Evolutionary conservation across 2,888 invertebrate species (phyloP).

Genomic region (Melanotus villosus): DNA sequence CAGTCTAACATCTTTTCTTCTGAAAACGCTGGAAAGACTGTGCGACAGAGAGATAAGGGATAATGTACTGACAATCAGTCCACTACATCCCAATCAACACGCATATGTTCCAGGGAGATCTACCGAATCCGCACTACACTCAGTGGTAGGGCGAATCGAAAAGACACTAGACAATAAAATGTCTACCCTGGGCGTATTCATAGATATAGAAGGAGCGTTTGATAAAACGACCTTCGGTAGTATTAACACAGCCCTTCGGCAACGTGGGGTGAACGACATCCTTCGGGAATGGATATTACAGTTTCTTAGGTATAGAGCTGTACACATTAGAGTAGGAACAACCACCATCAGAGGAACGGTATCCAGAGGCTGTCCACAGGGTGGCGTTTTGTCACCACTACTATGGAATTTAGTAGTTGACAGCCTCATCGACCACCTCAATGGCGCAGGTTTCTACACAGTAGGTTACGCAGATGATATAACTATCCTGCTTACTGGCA

Average conservation of each 20-base stretch:
- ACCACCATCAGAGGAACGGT: background rate
- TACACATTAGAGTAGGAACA: background rate
- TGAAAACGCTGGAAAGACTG: slow-evolving; percentile 49
- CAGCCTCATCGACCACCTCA: background rate
- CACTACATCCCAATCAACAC: too few relatives aligned
- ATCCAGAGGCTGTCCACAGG: too few relatives aligned
- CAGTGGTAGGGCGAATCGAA: background rate
- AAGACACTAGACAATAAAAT: background rate
- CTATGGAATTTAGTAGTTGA: background rate
- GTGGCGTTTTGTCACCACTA: background rate
- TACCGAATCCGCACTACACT: background rate
- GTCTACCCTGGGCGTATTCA: background rate
- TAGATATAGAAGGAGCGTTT: background rate
- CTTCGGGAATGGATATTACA: too few relatives aligned
- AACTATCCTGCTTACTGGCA: too few relatives aligned
- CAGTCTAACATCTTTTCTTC: slow-evolving; percentile 47
- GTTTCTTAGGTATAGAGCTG: too few relatives aligned
- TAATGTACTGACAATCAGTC: background rate
- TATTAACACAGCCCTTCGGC: background rate
- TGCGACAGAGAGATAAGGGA: slow-evolving; percentile 28
- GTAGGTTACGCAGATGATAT: background rate
- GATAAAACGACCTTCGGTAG: background rate
- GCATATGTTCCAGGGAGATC: background rate
- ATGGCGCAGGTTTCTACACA: background rate
- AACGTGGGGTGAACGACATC: background rate